phyloP scores from a whole-genome alignment of 2,797 vertebrate species.

The Glossophaga mutica region DNA sequence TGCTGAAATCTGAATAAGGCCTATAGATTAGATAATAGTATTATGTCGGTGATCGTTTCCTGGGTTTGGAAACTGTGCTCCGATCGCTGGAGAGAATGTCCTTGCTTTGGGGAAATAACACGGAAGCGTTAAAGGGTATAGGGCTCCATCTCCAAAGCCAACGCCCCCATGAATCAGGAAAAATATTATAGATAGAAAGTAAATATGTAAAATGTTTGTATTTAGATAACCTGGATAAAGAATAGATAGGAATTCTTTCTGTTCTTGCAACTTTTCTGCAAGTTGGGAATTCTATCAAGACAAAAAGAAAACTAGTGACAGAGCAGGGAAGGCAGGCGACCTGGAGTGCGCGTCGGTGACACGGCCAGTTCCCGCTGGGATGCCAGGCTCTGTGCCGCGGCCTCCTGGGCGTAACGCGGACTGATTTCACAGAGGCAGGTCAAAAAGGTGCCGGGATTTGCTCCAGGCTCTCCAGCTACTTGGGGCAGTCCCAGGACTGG shows the following conservation, averaged over 20 bases:
- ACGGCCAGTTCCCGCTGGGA: fast-evolving
- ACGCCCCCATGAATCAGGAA: neutral
- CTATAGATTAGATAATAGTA: neutral
- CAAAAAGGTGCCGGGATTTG: neutral
- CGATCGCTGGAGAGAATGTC: neutral
- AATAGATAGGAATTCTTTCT: neutral
- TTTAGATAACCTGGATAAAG: neutral
- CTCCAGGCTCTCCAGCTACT: neutral
- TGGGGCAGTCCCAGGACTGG: neutral
- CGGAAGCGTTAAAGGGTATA: neutral
- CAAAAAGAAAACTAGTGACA: neutral
- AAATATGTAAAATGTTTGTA: neutral
- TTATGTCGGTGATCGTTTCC: neutral
- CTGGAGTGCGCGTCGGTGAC: neutral
- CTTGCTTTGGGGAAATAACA: neutral
- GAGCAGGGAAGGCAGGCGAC: neutral
- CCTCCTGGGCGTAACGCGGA: fast-evolving
- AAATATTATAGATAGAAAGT: neutral
- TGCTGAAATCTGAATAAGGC: neutral
- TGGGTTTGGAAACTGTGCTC: neutral
- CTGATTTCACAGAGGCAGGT: neutral
- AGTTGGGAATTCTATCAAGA: neutral
- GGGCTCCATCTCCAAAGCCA: neutral
- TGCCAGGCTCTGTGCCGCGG: neutral
- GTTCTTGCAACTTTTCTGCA: neutral